Evolutionary conservation across 2,888 invertebrate genomes (phyloP), one percentile per base, ranked within the genome.

Genomic region (Pseudoips prasinana): DNA sequence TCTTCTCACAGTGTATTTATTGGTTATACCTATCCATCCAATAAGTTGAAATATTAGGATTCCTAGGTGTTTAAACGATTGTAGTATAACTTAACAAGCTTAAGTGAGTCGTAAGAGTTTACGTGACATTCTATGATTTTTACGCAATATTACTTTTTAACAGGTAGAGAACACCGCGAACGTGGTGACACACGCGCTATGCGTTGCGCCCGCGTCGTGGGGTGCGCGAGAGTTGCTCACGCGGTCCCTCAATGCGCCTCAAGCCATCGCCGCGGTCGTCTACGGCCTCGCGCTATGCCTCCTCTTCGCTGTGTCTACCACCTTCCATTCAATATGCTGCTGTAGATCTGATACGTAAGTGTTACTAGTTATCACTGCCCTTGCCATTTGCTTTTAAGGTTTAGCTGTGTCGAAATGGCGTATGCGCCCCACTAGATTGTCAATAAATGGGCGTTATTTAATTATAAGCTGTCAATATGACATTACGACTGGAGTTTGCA

Each of bases 121-220:
- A n/a, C n/a, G n/a, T n/a, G n/a, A n/a, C n/a, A n/a, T n/a, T n/a
- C n/a, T n/a, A n/a, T 14, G 5, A 14, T 14, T 14, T 14, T 14
- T 14, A 14, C 5, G 3, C 14, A 14, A 14, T 5, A 14, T 14
- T 14, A 3, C 8, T 28, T 22, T 10, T 10, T 29, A n/a, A 1
- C 82, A 94, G 84, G 90, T 96, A 51, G 98, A 98, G 77, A 97
- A 98, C 71, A 85, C 96, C 43, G 97, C 98, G 26, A 98, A 98
- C 85, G 94, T 98, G 26, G 89, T 96, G 60, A 97, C 97, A 18
- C 98, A 98, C 80, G 97, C 95, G 33, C 91, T 96, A 39, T 96
- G 95, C 92, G 94, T 97, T 29, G 88, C 95, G 51, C 97, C 97
- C 25, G 96, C 96, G 57, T 85, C 96, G n/a, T 75, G 94, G 36